Conservation (phyloP, 2,797 vertebrate species). For the Crocodylus rhombifer region DNA sequence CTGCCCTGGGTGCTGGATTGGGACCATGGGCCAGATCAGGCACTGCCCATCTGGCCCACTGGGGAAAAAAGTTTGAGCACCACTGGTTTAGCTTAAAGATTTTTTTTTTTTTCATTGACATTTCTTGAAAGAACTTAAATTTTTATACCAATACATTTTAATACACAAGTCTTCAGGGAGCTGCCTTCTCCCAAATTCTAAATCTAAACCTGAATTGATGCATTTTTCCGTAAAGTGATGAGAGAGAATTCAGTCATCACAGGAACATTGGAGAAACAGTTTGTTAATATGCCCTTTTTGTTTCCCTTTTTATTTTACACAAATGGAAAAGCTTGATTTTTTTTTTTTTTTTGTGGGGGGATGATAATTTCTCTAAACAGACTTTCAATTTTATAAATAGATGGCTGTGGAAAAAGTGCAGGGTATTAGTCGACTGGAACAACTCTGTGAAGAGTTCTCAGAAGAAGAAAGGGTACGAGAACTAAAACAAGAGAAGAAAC, state of each 20-base stretch:
- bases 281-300: neutral
- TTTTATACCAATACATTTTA: neutral
- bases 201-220: neutral
- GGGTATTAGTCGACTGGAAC: slow-evolving; percentile 95
- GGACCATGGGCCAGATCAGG: too few species aligned
- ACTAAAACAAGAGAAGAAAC: slow-evolving; percentile 97
- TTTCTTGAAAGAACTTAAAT: neutral
- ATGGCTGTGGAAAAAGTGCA: slow-evolving; percentile 98
- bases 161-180: neutral
- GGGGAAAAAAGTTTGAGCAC: too few species aligned
- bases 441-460: slow-evolving; percentile 96
- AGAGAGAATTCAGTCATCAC: neutral
- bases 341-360: neutral
- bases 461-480: slow-evolving; percentile 95
- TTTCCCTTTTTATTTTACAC: neutral
- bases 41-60: too few species aligned
- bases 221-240: neutral
- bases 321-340: slow-evolving; percentile 19
- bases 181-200: neutral
- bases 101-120: neutral
- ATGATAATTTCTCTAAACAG: slow-evolving; percentile 13
- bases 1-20: too few species aligned
- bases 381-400: slow-evolving; percentile 77
- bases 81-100: too few species aligned
- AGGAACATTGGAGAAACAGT: neutral